A percentile compares a stretch with the other conserved stretches of the same genome.
These are phyloP conservation scores for Aspidiotus rigidus DNA, from an alignment of 2,888 invertebrate genomes.

Conservation along the genomic window DNA sequence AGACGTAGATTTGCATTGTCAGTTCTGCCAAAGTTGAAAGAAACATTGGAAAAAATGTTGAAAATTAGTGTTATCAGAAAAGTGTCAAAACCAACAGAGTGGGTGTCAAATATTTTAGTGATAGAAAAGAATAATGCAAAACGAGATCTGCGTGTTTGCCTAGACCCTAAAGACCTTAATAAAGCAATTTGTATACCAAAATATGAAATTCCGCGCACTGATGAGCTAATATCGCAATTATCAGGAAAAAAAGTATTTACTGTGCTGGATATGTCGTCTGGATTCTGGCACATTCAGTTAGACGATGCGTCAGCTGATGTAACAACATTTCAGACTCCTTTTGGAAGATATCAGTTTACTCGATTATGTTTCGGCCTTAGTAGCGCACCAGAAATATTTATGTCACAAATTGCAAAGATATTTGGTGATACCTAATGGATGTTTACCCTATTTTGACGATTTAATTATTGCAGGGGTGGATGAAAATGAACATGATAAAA, in stretches of 20 bases:
- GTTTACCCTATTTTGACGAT: constrained; percentile 23
- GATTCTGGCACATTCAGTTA: constrained; percentile 31
- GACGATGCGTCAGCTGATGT: constrained; percentile 36
- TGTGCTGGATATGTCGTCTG: background rate
- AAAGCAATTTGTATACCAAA: background rate
- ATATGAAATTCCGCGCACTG: background rate
- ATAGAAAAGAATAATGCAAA: background rate
- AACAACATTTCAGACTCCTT: constrained; percentile 38
- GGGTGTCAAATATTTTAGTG: background rate
- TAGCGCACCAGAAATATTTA: constrained; percentile 36
- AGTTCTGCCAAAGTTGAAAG: background rate
- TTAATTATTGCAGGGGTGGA: constrained; percentile 6
- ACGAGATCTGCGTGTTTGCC: background rate
- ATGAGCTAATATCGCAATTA: background rate
- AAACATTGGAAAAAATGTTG: background rate
- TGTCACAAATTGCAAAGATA: background rate
- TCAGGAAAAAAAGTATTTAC: background rate
- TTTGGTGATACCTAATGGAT: constrained; percentile 12
- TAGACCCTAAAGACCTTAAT: background rate
- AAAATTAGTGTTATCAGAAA: background rate
- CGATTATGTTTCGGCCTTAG: constrained; percentile 37
- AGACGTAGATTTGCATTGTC: background rate
- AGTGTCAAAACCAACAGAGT: background rate
- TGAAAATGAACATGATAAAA: constrained; percentile 34
- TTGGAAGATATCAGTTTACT: constrained; percentile 36